Conservation (phyloP, 1,140 invertebrate species). For the Pogonomyrmex barbatus region DNA sequence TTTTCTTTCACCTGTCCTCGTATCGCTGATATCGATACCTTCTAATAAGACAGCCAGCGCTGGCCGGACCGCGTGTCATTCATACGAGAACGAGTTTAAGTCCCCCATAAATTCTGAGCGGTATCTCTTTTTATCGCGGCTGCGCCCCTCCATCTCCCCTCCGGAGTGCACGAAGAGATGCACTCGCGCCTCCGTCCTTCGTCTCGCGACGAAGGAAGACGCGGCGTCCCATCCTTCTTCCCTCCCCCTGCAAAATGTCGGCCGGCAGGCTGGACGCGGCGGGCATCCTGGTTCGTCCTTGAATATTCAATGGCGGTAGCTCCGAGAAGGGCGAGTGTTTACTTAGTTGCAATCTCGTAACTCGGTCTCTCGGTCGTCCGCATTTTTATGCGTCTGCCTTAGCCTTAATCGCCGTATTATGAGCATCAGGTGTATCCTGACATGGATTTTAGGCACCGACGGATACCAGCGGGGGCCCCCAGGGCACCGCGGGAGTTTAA, state of each 20-base stretch:
- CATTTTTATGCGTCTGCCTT: conserved; percentile 75
- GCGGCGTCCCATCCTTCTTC: conserved; percentile 51
- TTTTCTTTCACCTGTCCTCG: conserved; percentile 21
- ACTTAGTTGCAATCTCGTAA: conserved; percentile 73
- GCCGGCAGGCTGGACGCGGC: conserved; percentile 27
- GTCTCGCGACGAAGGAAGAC: conserved; percentile 36
- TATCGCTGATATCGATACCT: conserved; percentile 27
- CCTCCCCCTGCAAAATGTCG: conserved; percentile 56
- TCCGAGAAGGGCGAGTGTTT: conserved; percentile 71
- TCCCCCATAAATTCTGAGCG: conserved; percentile 52
- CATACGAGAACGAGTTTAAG: conserved; percentile 56
- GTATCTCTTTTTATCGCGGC: conserved; percentile 39
- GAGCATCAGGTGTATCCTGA: conserved; percentile 60
- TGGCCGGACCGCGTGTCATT: conserved; percentile 40
- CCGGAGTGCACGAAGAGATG: conserved; percentile 27
- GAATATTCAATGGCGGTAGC: conserved; percentile 72
- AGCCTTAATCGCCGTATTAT: conserved; percentile 74
- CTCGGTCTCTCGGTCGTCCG: conserved; percentile 74
- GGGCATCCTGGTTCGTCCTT: conserved; percentile 67
- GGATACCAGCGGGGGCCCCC: conserved; percentile 23
- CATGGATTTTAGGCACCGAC: conserved; percentile 36
- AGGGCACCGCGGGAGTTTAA: conserved; percentile 22
- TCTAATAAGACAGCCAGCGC: conserved; percentile 34
- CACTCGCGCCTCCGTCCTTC: conserved; percentile 40
- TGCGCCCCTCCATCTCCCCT: neutral